Conservation (phyloP, 92 coral and sea anemone species). For the Palythoa grandiflora region DNA sequence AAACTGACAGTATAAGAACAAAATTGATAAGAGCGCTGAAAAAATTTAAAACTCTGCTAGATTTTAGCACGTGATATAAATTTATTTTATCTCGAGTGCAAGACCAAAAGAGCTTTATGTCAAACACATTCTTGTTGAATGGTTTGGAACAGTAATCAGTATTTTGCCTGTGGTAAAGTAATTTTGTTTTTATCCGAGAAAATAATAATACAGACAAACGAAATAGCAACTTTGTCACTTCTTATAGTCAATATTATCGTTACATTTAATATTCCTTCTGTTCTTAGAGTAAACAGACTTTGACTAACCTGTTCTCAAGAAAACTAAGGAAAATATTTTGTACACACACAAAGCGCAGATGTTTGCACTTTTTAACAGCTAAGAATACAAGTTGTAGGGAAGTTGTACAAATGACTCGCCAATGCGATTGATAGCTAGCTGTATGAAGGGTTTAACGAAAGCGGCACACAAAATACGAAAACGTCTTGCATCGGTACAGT, state of each 20-base stretch:
- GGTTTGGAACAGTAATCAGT: no score
- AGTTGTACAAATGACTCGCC: not conserved
- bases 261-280: no score
- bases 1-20: not conserved
- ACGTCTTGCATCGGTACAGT: no score
- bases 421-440: no score
- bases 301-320: not conserved
- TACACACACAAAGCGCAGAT: not conserved
- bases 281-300: not conserved
- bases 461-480: no score
- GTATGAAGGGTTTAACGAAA: no score
- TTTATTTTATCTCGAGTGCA: not conserved
- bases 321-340: not conserved
- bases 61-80: not conserved
- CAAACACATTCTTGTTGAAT: no score
- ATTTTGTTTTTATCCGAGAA: no score
- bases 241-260: not conserved
- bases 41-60: not conserved
- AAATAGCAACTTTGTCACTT: no score
- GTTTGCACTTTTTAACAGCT: not conserved
- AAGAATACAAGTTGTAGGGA: not conserved
- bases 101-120: no score
- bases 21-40: not conserved
- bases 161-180: no score
- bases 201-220: no score